Conservation (phyloP, 2,888 invertebrate genomes). For the Thereva unica region DNA sequence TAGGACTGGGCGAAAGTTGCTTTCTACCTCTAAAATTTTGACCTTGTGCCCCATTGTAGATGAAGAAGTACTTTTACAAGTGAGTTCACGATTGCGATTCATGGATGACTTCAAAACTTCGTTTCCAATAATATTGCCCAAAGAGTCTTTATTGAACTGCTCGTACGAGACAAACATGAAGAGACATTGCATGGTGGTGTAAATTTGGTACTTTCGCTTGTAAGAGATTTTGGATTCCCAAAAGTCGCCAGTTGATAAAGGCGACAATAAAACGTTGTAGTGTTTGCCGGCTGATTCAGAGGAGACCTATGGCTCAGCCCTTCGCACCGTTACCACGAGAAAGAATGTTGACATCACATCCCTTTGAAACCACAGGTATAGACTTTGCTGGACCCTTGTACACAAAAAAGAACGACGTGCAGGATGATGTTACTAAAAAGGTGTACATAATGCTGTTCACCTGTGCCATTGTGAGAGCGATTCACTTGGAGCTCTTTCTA, state of each 20-base stretch:
- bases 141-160: neutral
- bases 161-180: neutral
- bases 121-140: neutral
- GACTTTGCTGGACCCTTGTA: constrained; percentile 2
- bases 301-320: neutral
- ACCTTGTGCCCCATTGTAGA: neutral
- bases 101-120: neutral
- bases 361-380: neutral
- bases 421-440: too few relatives aligned
- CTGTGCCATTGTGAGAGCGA: too few relatives aligned
- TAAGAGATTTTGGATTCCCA: neutral
- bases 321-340: neutral
- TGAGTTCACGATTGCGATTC: neutral
- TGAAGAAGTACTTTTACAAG: neutral
- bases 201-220: neutral
- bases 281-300: neutral
- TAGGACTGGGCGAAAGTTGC: too few relatives aligned
- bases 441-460: too few relatives aligned
- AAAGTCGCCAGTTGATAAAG: neutral
- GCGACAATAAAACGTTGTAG: neutral
- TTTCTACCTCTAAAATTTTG: too few relatives aligned
- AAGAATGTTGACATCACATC: neutral
- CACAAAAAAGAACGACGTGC: too few relatives aligned
- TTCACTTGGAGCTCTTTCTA: too few relatives aligned
- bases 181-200: neutral